Percentiles rank a stretch among this genome's conserved stretches.
These are phyloP conservation scores for Acanthiza pusilla DNA, from an alignment of 2,797 vertebrate genomes.

Conservation along the genomic window DNA sequence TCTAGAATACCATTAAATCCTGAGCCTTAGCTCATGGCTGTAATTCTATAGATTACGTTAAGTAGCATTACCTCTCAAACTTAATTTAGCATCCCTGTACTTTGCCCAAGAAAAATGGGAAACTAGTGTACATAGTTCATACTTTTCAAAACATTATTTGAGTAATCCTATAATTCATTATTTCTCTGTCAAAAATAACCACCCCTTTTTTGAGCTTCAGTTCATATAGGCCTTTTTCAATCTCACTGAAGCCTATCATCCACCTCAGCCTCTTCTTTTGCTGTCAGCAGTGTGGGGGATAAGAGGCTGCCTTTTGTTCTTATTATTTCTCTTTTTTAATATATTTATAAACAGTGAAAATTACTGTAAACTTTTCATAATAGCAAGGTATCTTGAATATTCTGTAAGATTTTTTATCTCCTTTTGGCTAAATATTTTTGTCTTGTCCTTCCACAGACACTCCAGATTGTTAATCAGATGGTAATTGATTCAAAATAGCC, in stretches of 20 bases:
- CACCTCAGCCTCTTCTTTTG: not conserved
- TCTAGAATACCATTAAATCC: not conserved
- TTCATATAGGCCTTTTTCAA: not conserved
- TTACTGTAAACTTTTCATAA: not conserved
- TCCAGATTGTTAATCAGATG: not conserved
- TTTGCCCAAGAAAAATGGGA: not conserved
- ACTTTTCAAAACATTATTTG: not conserved
- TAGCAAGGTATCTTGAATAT: not conserved
- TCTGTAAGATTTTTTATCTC: not conserved
- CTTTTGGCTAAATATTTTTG: not conserved
- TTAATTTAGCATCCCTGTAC: not conserved
- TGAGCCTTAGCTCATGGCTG: not conserved
- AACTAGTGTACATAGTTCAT: not conserved
- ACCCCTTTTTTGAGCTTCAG: not conserved
- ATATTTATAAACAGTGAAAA: not conserved
- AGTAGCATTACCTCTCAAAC: not conserved
- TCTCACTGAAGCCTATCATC: not conserved
- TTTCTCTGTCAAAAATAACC: not conserved
- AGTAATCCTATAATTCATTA: not conserved
- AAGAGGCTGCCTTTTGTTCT: not conserved
- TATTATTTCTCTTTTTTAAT: not conserved
- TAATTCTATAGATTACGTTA: not conserved
- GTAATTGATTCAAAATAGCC: not conserved
- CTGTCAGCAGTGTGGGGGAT: not conserved
- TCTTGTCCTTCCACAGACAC: not conserved